These are phyloP conservation scores for Labeo catla DNA, from an alignment of 2,113 vertebrate genomes.

Conservation along the genomic window DNA sequence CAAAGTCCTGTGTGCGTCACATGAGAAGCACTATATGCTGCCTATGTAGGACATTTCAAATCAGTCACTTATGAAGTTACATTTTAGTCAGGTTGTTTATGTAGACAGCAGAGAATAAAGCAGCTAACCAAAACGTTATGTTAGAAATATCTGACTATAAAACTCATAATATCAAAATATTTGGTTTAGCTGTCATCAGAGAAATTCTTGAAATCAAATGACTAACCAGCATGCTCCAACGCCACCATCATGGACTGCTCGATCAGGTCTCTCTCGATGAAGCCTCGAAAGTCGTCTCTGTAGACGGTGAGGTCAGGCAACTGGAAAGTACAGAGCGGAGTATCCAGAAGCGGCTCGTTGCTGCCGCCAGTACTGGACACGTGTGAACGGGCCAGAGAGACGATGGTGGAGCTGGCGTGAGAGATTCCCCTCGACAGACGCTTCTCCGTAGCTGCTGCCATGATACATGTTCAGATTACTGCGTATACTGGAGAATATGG, in stretches of 20 bases:
- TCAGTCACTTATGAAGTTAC: constrained; percentile 11
- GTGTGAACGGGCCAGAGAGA: constrained; percentile 92
- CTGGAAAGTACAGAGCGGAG: constrained; percentile 96
- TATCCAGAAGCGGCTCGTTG: constrained; percentile 88
- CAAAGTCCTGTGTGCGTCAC: not conserved
- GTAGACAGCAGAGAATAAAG: not conserved
- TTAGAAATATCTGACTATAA: not conserved
- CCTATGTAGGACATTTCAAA: not conserved
- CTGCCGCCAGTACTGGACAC: constrained; percentile 85
- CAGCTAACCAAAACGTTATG: not conserved
- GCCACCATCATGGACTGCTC: constrained; percentile 98
- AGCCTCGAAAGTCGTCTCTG: constrained; percentile 91
- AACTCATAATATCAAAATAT: not conserved
- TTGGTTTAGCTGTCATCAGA: not conserved
- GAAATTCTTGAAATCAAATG: not conserved
- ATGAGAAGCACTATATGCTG: not conserved
- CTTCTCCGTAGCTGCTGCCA: constrained; percentile 79
- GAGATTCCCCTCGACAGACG: constrained; percentile 92
- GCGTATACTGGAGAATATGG: not conserved
- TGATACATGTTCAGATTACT: constrained; percentile 10
- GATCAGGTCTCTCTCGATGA: constrained; percentile 95
- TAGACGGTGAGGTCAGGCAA: constrained; percentile 95
- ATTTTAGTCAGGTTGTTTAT: not conserved
- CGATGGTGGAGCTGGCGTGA: constrained; percentile 93
- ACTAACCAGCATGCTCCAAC: constrained; percentile 91